Conservation (phyloP, 2,888 invertebrate genomes). For the Aporophyla lueneburgensis region DNA sequence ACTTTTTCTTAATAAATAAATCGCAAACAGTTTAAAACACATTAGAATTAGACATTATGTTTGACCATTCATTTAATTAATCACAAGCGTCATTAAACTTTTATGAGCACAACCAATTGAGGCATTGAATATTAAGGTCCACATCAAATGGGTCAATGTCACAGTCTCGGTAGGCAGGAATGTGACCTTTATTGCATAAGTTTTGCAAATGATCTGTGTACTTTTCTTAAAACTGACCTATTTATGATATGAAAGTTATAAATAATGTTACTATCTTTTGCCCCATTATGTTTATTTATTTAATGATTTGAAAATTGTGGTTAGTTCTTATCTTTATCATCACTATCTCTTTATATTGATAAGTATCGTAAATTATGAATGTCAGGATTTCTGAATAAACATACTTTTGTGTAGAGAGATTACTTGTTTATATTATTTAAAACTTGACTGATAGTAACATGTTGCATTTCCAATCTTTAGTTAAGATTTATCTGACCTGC, state of each 20-base stretch:
- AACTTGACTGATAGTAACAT: slow-evolving; percentile 14
- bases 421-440: slow-evolving; percentile 21
- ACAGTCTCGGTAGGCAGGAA: slow-evolving; percentile 18
- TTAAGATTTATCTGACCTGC: slow-evolving; percentile 12
- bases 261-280: slow-evolving; percentile 27
- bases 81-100: slow-evolving; percentile 50
- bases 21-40: background rate
- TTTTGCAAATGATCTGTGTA: slow-evolving; percentile 12
- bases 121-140: slow-evolving; percentile 63
- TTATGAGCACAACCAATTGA: slow-evolving; percentile 67
- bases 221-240: slow-evolving; percentile 42
- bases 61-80: slow-evolving; percentile 37
- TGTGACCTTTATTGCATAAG: slow-evolving; percentile 35
- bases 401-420: slow-evolving; percentile 3
- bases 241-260: slow-evolving; percentile 16
- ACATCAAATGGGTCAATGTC: slow-evolving; percentile 71
- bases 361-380: slow-evolving; percentile 1
- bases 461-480: slow-evolving; percentile 8
- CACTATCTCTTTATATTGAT: slow-evolving; percentile 23
- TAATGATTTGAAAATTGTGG: slow-evolving; percentile 24
- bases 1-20: background rate
- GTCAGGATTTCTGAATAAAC: slow-evolving; percentile 18
- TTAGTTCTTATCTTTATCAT: slow-evolving; percentile 35
- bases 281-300: slow-evolving; percentile 38
- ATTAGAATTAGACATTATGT: slow-evolving; percentile 13